Conservation (phyloP, 2,888 invertebrate species). For the Macaria liturata region DNA sequence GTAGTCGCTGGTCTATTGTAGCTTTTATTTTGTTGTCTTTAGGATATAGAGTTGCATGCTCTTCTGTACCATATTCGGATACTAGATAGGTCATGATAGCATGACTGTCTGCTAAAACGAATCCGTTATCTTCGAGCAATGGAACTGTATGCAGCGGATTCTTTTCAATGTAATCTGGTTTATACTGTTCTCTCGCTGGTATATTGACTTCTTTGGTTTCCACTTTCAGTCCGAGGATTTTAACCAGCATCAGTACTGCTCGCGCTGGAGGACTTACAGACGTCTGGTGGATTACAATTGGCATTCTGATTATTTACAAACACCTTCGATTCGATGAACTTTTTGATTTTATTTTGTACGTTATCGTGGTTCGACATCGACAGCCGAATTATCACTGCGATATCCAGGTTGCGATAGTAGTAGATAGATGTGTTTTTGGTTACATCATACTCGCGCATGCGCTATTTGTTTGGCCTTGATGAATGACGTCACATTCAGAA, state of each 20-base stretch:
- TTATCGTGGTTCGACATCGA: constrained; percentile 6
- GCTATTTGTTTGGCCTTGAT: background rate
- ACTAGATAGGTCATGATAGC: constrained; percentile 53
- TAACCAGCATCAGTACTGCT: constrained; percentile 44
- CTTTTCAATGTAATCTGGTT: constrained; percentile 47
- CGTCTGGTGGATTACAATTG: constrained; percentile 43
- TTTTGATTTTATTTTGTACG: background rate
- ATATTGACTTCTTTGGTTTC: constrained; percentile 46
- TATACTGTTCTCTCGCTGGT: constrained; percentile 43
- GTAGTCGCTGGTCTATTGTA: constrained; percentile 48
- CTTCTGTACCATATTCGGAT: constrained; percentile 42
- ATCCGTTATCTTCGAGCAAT: constrained; percentile 50
- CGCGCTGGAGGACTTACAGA: constrained; percentile 51
- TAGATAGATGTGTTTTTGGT: background rate
- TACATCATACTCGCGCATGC: constrained; percentile 2
- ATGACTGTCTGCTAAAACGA: constrained; percentile 50
- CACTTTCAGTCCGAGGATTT: constrained; percentile 44
- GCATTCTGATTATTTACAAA: constrained; percentile 16
- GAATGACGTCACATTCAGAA: background rate
- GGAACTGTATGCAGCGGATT: constrained; percentile 58
- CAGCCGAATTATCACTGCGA: constrained; percentile 13
- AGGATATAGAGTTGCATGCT: constrained; percentile 45
- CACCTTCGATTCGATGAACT: no score
- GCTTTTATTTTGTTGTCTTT: constrained; percentile 41
- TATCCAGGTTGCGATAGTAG: background rate